Evolutionary conservation across 2,888 invertebrate genomes (phyloP).

Genomic region (Acanthosepion pharaonis): DNA sequence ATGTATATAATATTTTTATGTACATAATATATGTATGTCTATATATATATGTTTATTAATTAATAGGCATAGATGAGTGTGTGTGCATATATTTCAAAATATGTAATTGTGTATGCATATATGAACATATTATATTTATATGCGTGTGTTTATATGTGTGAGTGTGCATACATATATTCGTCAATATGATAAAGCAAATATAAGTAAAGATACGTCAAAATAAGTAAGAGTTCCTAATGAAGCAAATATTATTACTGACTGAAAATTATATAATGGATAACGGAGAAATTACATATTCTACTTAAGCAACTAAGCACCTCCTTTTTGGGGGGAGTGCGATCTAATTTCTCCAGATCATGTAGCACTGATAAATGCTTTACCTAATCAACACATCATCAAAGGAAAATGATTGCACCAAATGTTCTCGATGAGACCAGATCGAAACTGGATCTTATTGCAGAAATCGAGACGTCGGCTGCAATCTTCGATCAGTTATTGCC

Average conservation of each 20-base stretch:
- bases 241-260: no score
- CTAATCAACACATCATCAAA: neutral
- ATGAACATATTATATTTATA: neutral
- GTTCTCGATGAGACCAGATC: neutral
- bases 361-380: neutral
- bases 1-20: no score
- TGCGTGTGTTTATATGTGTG: neutral
- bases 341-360: neutral
- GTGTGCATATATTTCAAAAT: neutral
- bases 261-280: no score
- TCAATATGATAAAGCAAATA: no score
- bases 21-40: no score
- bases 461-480: neutral
- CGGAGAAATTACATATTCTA: no score
- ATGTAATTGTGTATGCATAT: neutral
- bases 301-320: neutral
- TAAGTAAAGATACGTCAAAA: no score
- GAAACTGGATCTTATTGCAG: constrained; percentile 21
- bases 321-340: neutral
- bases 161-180: neutral
- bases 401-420: neutral
- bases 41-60: no score
- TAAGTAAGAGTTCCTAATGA: no score
- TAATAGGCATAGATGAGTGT: neutral
- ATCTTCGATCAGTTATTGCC: neutral